These are phyloP conservation scores for Paramuricea clavata DNA, from an alignment of 92 coral and sea anemone genomes.

Conservation along the genomic window DNA sequence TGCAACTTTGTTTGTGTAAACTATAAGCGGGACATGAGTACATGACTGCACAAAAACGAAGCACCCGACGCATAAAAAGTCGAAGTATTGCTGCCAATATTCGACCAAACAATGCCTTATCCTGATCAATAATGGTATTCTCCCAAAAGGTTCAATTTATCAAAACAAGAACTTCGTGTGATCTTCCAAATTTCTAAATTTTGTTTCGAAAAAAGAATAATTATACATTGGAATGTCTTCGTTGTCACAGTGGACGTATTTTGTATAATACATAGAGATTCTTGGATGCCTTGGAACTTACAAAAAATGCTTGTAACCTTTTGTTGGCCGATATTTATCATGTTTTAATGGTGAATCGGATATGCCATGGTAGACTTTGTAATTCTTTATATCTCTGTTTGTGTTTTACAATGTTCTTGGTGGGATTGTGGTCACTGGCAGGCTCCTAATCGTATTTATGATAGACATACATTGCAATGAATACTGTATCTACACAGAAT, in stretches of 20 bases:
- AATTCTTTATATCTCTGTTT: neutral
- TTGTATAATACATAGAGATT: neutral
- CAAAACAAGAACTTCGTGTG: neutral
- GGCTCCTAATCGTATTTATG: neutral
- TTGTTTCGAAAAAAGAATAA: neutral
- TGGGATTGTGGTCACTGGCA: neutral
- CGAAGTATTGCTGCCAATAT: too few relatives aligned
- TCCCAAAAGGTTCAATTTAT: neutral
- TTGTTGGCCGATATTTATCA: neutral
- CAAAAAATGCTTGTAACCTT: neutral
- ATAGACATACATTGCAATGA: neutral
- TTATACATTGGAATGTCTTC: neutral
- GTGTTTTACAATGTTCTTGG: conserved; percentile 1
- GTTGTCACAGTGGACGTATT: neutral
- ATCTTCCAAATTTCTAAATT: neutral
- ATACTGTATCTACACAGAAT: neutral
- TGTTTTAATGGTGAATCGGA: neutral
- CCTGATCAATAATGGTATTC: neutral
- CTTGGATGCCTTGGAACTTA: neutral
- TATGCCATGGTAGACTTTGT: too few relatives aligned
- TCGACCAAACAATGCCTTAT: neutral
- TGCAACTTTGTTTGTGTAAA: neutral
- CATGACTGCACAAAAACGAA: too few relatives aligned
- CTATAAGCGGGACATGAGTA: neutral
- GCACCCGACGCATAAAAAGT: too few relatives aligned